Percentiles rank a stretch among this genome's conserved stretches.
These are phyloP conservation scores for Trogon melanurus DNA, from an alignment of 2,113 vertebrate genomes.

Conservation along the genomic window DNA sequence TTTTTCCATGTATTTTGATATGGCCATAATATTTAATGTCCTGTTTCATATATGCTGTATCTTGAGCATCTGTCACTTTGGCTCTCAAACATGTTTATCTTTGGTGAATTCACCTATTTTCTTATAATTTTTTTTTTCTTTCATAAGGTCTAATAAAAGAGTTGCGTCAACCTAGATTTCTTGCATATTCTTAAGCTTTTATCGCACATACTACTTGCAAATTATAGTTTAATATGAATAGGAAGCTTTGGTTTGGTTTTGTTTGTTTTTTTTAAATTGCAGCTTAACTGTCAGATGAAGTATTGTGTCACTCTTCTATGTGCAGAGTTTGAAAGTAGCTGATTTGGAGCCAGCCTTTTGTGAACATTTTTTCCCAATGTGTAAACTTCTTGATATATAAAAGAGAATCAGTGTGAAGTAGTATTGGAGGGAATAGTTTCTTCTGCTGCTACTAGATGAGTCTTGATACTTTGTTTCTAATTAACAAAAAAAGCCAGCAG, in stretches of 20 bases:
- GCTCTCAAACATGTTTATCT: not conserved
- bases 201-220: not conserved
- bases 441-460: not conserved
- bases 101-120: not conserved
- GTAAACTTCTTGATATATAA: not conserved
- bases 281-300: not conserved
- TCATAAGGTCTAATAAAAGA: not conserved
- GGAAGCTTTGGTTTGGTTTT: not conserved
- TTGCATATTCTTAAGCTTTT: not conserved
- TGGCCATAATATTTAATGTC: not conserved
- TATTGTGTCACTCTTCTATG: not conserved
- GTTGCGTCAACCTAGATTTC: not conserved
- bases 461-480: conserved; percentile 14
- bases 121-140: not conserved
- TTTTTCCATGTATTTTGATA: not conserved
- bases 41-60: not conserved
- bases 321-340: not conserved
- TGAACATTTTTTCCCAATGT: not conserved
- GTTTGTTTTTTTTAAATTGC: not conserved
- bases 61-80: not conserved
- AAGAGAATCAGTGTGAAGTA: not conserved
- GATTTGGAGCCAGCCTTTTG: not conserved
- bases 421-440: not conserved
- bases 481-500: not conserved
- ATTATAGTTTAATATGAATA: not conserved